Evolutionary conservation across 2,888 invertebrate species (phyloP), one percentile per base, ranked within the genome.

Genomic region (Dermolepida albohirtum): DNA sequence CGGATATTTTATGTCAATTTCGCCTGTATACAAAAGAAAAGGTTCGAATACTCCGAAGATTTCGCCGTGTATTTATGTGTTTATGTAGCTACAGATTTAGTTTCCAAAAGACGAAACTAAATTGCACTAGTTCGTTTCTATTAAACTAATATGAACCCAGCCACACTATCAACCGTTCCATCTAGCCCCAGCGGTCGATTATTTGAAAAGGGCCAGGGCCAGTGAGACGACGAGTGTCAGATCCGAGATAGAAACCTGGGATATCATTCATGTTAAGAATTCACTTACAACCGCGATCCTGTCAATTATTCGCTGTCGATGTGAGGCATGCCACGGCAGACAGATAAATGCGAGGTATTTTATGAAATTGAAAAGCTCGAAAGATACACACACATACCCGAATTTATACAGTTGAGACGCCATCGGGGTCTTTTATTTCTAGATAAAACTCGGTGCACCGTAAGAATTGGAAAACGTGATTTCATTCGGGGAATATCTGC

Each of bases 231-330:
- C 40, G 22, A 40, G 44, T 16, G 72, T 70, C 68, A 70, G 72
- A 75, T 72, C 71, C 67, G 34, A 75, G 77, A 78, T 77, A 74
- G 70, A 72, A 76, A 75, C 75, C 73, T 68, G 72, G 69, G 70
- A 74, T 74, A 78, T 79, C 77, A 76, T 77, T 79, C 78, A 79
- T 78, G 78, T 78, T 78, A 77, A 76, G 78, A 76, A 79, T 79
- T 78, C 79, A 79, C 78, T 80, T 80, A 78, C 76, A 77, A 78
- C 78, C 75, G 71, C 76, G 78, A 79, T 78, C 79, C 79, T 76
- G 80, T 80, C 80, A 80, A 81, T 81, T 81, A 81, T 79, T 80
- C 77, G 76, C 74, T 75, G 80, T 80, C 80, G 78, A 77, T 72
- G 70, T 50, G 66, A 67, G 71, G 68, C 73, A 71, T 71, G 70